phyloP scores from a whole-genome alignment of 2,888 invertebrate genomes.

The Xestia c-nigrum region DNA sequence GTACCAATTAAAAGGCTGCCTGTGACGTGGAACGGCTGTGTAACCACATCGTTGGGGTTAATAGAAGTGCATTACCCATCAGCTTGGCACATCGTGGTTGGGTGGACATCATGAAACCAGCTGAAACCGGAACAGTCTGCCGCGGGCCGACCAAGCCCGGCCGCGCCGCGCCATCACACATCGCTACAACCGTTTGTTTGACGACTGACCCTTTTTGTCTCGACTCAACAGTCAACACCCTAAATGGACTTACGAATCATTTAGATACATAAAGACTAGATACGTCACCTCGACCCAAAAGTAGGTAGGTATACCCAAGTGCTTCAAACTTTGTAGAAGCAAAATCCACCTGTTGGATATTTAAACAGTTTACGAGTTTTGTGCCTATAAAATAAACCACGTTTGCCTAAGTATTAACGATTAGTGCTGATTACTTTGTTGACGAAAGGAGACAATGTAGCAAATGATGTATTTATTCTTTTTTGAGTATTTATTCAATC shows the following conservation, averaged over 20 bases:
- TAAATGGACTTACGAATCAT: conserved; percentile 78
- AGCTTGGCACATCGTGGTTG: conserved; percentile 64
- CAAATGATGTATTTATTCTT: not conserved
- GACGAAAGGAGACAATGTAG: not conserved
- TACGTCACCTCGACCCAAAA: conserved; percentile 14
- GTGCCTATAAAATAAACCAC: conserved; percentile 26
- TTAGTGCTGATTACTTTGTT: conserved; percentile 26
- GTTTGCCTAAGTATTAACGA: conserved; percentile 7
- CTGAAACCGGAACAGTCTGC: conserved; percentile 70
- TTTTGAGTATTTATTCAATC: not conserved
- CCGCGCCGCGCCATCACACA: conserved; percentile 50
- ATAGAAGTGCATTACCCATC: conserved; percentile 78
- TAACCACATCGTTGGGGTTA: conserved; percentile 72
- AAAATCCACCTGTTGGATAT: conserved; percentile 5
- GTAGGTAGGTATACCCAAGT: not conserved
- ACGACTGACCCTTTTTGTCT: conserved; percentile 75
- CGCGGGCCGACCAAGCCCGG: conserved; percentile 60
- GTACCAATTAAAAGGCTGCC: conserved; percentile 62
- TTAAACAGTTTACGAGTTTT: conserved; percentile 34
- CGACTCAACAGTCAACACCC: conserved; percentile 65
- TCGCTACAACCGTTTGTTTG: conserved; percentile 64
- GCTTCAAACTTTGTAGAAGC: conserved; percentile 7
- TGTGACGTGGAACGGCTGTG: conserved; percentile 54
- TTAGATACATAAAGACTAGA: conserved; percentile 39
- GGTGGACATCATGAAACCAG: conserved; percentile 62